Base-by-base conservation (phyloP, 2,888 invertebrate genomes). In the Xestia xanthographa region DNA sequence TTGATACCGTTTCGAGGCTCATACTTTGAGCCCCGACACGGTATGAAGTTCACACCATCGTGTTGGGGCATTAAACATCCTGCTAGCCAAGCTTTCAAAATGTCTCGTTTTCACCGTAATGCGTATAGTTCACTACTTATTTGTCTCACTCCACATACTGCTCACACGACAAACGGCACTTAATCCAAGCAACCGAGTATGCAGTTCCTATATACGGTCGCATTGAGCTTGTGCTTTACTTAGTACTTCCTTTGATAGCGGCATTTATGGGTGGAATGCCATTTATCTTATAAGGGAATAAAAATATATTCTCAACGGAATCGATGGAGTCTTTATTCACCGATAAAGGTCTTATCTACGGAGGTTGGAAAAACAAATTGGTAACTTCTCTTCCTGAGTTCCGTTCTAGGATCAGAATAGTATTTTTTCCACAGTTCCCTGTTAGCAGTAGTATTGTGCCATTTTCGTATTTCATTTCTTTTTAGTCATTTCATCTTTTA, bases 131-230 rank as follows among this genome's bases (percentile, higher is more conserved):
- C 71, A 72, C 75, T 71, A 83, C 77, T 83, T 76, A 70, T 72
- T 65, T 77, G 90, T 92, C 85, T 85, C 90, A 92, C 87, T 92
- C 91, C 89, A 91, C 85, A 91, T 91, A 89, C 86, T 80, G 71
- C 79, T 74, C 69, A 75, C 68, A 81, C 85, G 87, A 86, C 86
- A 85, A 86, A 79, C 83, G 77, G 85, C 84, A 85, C 74, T 87
- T 85, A 89, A 86, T 83, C 77, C 75, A 79, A n/a, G 75, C 86
- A 86, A 80, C 83, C 83, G 79, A 78, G 75, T 81, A 84, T 86
- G 86, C 69, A 82, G 66, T 84, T 87, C 80, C 79, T 85, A 83
- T 43, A 43, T 58, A 68, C 62, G 22, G 69, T 65, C 26, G 26
- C 43, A 66, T 75, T 65, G 60, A 67, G 70, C 41, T 41, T n/a